Conservation (phyloP, 2,888 invertebrate species). For the Hypselothyrea guttata region DNA sequence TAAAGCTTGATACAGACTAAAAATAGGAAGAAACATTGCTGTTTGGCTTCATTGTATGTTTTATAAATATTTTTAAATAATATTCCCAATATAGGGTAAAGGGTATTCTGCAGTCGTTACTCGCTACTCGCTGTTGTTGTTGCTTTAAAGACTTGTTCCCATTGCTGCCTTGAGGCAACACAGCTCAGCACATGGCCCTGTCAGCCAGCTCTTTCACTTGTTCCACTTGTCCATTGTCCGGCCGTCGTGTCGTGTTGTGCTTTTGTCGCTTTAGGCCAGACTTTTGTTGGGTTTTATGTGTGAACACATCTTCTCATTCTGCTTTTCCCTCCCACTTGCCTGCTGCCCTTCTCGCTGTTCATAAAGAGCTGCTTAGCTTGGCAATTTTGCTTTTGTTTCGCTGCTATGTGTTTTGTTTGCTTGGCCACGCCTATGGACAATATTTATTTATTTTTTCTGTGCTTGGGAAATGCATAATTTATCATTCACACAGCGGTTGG, state of each 20-base stretch:
- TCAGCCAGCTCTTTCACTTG: slow-evolving; percentile 43
- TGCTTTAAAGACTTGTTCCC: slow-evolving; percentile 1
- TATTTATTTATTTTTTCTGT: slow-evolving; percentile 16
- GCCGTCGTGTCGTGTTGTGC: slow-evolving; percentile 35
- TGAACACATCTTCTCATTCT: slow-evolving; percentile 28
- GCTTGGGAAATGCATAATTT: slow-evolving; percentile 44
- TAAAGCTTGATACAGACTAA: too few relatives aligned
- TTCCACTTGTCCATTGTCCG: slow-evolving; percentile 21
- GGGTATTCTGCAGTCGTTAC: slow-evolving; percentile 21
- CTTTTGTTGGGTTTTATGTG: slow-evolving; percentile 47
- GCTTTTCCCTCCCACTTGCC: not conserved
- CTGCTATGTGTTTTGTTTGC: slow-evolving; percentile 41
- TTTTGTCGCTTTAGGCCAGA: slow-evolving; percentile 47
- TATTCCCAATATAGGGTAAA: too few relatives aligned
- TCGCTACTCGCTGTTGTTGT: slow-evolving; percentile 14
- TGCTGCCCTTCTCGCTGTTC: not conserved
- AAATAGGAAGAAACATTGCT: too few relatives aligned
- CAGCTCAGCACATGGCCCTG: slow-evolving; percentile 58
- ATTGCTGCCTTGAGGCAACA: slow-evolving; percentile 41
- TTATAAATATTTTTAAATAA: too few relatives aligned
- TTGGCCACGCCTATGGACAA: slow-evolving; percentile 33
- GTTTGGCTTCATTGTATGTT: too few relatives aligned
- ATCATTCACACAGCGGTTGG: slow-evolving; percentile 46
- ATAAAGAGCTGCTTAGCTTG: slow-evolving; percentile 47
- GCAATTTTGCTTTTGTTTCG: slow-evolving; percentile 52